Base-by-base conservation (phyloP, 2,888 invertebrate genomes). In the Pyrochroa serraticornis region DNA sequence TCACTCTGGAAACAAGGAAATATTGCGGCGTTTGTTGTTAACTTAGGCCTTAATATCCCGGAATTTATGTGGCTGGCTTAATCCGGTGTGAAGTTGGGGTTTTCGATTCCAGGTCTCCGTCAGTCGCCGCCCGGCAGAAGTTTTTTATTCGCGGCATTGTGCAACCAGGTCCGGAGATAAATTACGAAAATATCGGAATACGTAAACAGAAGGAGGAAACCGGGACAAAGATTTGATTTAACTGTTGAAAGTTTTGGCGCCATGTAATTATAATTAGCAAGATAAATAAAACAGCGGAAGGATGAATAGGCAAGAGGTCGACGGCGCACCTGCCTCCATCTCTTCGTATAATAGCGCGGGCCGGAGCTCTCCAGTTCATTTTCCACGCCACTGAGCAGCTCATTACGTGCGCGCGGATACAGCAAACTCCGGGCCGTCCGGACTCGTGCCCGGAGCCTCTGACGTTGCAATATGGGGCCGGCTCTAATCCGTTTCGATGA, bases 341-440 rank as follows among this genome's bases (percentile, higher is more conserved):
- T 33, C 33, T 33, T 32, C 44, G 46, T 50, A 50, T 46, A 50
- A 51, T 50, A 38, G 50, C 44, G 56, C 41, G 51, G 42, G 58
- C 47, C 22, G 22, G 60, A 65, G 62, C 58, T 63, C 66, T 69
- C 67, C 68, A 71, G 75, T 76, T 77, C 74, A 76, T 77, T 77
- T 77, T 75, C 75, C 75, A 75, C 74, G 69, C 73, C 73, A 75
- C 65, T 72, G 75, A 68, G 57, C 71, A 71, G 71, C 74, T 75
- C 74, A 76, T 76, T 76, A 74, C 69, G 66, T 58, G 63, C 61
- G 66, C 66, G 63, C 65, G 68, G 68, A 62, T 67, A 65, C 62
- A 60, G 35, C 41, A 45, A 52, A 52, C 42, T 41, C 22, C 22
- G 12, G 60, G 64, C 60, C 60, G 64, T 65, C 60, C 62, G 58